Percentiles rank a stretch among this genome's conserved stretches.
Evolutionary conservation across 2,797 vertebrate species (phyloP).

Genomic region (Rhabdophis nuchalis): DNA sequence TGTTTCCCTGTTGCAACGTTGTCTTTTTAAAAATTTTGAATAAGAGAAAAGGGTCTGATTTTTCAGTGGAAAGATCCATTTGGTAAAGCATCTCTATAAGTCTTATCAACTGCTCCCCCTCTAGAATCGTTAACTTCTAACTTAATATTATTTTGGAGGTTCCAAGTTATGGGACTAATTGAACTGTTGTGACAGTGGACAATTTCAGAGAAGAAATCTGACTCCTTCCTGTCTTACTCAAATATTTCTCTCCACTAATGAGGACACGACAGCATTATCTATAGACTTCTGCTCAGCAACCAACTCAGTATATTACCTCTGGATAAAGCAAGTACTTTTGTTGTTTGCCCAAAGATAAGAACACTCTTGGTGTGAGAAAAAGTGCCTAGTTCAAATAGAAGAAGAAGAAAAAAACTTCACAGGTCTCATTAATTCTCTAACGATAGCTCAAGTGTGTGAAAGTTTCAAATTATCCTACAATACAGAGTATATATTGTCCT

Average conservation of each 20-base stretch:
- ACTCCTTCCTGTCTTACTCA: not conserved
- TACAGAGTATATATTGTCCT: not conserved
- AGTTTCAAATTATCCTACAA: not conserved
- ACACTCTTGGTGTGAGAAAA: not conserved
- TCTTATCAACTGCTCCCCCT: not conserved
- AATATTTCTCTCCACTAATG: not conserved
- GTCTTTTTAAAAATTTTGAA: constrained; percentile 9
- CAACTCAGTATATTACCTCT: not conserved
- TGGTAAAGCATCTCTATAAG: not conserved
- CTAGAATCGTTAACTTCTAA: not conserved
- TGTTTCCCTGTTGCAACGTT: constrained; percentile 25
- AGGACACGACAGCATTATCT: not conserved
- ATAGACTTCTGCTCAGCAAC: not conserved
- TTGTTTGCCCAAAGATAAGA: not conserved
- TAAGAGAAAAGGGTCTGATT: not conserved
- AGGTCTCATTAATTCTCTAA: not conserved
- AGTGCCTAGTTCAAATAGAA: not conserved
- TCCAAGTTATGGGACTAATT: not conserved
- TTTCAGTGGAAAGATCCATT: not conserved
- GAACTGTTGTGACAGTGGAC: not conserved
- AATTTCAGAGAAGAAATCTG: not conserved
- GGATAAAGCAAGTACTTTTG: not conserved
- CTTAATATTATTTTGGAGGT: not conserved
- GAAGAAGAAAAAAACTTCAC: not conserved
- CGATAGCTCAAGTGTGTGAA: not conserved